phyloP scores from a whole-genome alignment of 2,797 vertebrate genomes.

The Danio jaintianensis region DNA sequence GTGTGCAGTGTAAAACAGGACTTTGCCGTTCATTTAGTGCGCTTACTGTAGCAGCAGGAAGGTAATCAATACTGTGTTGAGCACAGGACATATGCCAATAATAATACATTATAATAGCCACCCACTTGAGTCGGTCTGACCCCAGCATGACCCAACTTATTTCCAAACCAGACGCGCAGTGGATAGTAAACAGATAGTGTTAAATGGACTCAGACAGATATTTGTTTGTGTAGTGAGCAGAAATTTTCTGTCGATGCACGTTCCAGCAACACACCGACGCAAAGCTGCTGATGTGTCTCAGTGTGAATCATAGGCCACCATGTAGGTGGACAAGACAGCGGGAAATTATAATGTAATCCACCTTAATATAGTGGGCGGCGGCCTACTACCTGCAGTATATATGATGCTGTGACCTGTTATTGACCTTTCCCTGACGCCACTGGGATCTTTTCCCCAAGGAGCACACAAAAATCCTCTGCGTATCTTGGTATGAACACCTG shows the following conservation, averaged over 20 bases:
- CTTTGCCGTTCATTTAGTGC: not conserved
- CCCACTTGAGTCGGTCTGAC: not conserved
- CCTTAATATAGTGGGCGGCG: slow-evolving; percentile 40
- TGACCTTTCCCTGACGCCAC: slow-evolving; percentile 4
- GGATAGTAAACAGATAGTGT: not conserved
- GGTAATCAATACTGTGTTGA: slow-evolving; percentile 7
- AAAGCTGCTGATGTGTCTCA: slow-evolving; percentile 55
- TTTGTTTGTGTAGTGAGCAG: slow-evolving; percentile 34
- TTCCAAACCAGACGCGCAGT: slow-evolving; percentile 3
- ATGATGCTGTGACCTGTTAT: slow-evolving; percentile 31
- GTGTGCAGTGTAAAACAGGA: not conserved
- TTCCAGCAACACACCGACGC: slow-evolving; percentile 32
- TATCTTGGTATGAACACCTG: slow-evolving; percentile 36
- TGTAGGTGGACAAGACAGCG: slow-evolving; percentile 51
- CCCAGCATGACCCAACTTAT: not conserved
- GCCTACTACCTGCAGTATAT: slow-evolving; percentile 13
- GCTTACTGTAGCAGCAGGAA: not conserved
- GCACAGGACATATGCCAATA: not conserved
- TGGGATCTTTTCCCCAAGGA: slow-evolving; percentile 10
- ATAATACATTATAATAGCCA: slow-evolving; percentile 1
- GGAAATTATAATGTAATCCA: slow-evolving; percentile 49
- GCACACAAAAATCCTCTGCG: not conserved
- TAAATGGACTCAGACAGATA: slow-evolving; percentile 8
- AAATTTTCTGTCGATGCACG: slow-evolving; percentile 26
- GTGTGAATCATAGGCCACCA: slow-evolving; percentile 49